These are phyloP conservation scores for Meda fulgida DNA, from an alignment of 2,797 vertebrate species.

Conservation along the genomic window DNA sequence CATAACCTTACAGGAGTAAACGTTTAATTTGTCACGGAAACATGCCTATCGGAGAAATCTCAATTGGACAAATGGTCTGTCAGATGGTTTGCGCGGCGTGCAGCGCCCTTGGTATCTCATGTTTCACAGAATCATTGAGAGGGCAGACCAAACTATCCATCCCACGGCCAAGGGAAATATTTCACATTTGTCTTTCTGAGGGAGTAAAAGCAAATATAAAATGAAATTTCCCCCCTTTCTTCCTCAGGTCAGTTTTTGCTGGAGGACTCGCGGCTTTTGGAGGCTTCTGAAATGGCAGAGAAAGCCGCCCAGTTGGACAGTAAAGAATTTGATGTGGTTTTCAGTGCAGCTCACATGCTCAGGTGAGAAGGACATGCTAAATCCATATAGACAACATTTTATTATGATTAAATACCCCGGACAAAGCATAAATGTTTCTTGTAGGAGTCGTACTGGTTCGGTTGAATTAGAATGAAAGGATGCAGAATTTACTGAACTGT, in stretches of 20 bases:
- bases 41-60: slow-evolving; percentile 58
- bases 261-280: slow-evolving; percentile 91
- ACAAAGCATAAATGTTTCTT: neutral
- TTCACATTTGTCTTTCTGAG: slow-evolving; percentile 48
- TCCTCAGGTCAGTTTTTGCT: slow-evolving; percentile 95
- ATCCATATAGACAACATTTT: neutral
- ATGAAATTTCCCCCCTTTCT: slow-evolving; percentile 36
- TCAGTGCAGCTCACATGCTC: slow-evolving; percentile 99
- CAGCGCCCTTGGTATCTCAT: slow-evolving; percentile 55
- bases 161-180: slow-evolving; percentile 68
- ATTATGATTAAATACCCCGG: neutral
- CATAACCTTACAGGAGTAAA: slow-evolving; percentile 52
- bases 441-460: neutral
- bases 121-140: slow-evolving; percentile 65
- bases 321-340: slow-evolving; percentile 95
- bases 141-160: slow-evolving; percentile 52
- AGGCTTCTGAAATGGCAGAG: slow-evolving; percentile 97
- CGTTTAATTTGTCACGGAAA: slow-evolving; percentile 57
- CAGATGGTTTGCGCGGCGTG: slow-evolving; percentile 59
- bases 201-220: slow-evolving; percentile 60
- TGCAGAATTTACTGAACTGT: neutral
- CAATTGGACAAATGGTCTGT: slow-evolving; percentile 72
- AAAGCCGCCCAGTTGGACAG: slow-evolving; percentile 93
- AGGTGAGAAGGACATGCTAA: slow-evolving; percentile 78
- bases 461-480: neutral